Conservation (phyloP, 2,113 vertebrate species). For the Lasiurus cinereus region DNA sequence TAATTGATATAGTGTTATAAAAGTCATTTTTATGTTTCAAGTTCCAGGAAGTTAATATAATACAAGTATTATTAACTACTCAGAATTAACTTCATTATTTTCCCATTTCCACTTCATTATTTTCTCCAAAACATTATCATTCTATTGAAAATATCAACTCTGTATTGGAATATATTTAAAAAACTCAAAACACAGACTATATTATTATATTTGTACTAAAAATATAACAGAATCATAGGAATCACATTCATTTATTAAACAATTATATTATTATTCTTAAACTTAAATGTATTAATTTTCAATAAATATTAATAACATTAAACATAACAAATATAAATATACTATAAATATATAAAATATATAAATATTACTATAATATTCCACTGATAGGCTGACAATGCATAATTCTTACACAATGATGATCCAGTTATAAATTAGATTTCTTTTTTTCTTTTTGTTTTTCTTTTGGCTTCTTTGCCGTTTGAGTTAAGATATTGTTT, state of each 20-base stretch:
- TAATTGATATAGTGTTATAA: not conserved
- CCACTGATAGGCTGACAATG: not conserved
- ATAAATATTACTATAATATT: not conserved
- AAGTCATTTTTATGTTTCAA: conserved; percentile 29
- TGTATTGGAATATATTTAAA: not conserved
- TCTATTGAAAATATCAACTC: not conserved
- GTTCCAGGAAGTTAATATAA: not conserved
- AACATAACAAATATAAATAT: too few species aligned
- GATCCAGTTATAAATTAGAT: not conserved
- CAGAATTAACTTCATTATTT: not conserved
- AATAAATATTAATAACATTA: too few species aligned
- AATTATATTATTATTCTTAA: not conserved
- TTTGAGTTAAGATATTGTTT: accelerated
- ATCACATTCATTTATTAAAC: conserved; percentile 3
- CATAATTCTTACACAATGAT: conserved; percentile 58
- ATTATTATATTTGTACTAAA: conserved; percentile 32
- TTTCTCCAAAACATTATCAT: not conserved
- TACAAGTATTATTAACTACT: not conserved
- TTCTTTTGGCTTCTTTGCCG: not conserved
- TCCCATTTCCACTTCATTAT: not conserved
- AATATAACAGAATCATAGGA: not conserved
- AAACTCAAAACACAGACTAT: conserved; percentile 1
- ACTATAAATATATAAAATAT: too few species aligned
- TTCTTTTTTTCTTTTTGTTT: not conserved
- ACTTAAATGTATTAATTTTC: not conserved